phyloP scores from a whole-genome alignment of 2,797 vertebrate species.

The Danionella dracula region DNA sequence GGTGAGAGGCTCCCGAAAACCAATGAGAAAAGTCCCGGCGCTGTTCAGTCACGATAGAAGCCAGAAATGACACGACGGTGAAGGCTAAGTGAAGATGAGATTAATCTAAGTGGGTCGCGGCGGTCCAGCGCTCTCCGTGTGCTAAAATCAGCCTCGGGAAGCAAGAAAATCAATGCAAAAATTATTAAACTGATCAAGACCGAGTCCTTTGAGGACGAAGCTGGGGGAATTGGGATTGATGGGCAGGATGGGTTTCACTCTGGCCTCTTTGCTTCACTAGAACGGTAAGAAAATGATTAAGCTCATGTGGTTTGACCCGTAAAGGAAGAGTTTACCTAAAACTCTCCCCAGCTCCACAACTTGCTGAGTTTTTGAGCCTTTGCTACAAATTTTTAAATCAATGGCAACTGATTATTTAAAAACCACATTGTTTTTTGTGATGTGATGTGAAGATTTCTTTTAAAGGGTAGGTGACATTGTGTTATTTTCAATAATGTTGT shows the following conservation, averaged over 20 bases:
- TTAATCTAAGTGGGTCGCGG: constrained; percentile 67
- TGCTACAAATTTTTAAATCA: no score
- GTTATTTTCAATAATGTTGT: no score
- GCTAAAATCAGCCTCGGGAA: constrained; percentile 22
- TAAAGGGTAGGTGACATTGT: no score
- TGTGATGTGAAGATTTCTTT: no score
- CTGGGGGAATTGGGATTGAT: constrained; percentile 11
- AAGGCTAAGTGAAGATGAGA: constrained; percentile 59
- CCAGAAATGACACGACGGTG: constrained; percentile 56
- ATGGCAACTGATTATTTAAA: no score
- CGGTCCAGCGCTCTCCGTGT: constrained; percentile 22
- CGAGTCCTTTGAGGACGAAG: constrained; percentile 28
- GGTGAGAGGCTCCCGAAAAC: constrained; percentile 12
- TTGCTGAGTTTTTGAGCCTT: no score
- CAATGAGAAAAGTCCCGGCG: constrained; percentile 38
- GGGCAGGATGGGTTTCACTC: background rate
- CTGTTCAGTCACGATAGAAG: constrained; percentile 6
- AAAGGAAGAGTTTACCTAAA: no score
- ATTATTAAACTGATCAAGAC: constrained; percentile 48
- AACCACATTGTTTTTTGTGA: no score
- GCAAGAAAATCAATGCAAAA: constrained; percentile 45
- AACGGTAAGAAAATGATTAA: constrained; percentile 6
- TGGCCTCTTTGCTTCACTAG: background rate
- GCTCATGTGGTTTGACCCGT: background rate
- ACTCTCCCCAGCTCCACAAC: no score